These are phyloP conservation scores for Capitulum mitella DNA, from an alignment of 2,888 invertebrate genomes.

Conservation along the genomic window DNA sequence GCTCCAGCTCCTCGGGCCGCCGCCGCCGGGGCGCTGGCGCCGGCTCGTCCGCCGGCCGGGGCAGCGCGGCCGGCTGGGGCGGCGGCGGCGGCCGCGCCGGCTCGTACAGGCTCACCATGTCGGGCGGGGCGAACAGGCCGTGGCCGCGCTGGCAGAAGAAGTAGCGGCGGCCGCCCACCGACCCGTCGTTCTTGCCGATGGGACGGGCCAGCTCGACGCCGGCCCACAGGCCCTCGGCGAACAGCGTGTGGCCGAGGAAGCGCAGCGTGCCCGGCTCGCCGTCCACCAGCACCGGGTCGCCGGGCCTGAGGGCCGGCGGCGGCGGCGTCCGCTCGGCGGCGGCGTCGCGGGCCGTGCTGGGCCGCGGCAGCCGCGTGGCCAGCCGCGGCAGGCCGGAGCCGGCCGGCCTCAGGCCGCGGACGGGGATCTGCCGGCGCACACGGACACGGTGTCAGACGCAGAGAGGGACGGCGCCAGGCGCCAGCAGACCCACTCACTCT, in stretches of 20 bases:
- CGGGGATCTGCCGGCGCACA: not conserved
- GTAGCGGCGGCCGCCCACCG: conserved; percentile 46
- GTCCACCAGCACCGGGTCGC: not conserved
- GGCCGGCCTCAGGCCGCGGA: not conserved
- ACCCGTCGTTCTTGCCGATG: conserved; percentile 37
- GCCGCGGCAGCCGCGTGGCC: not conserved
- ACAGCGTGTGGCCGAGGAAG: conserved; percentile 35
- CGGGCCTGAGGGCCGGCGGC: not conserved
- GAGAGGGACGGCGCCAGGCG: too few species aligned
- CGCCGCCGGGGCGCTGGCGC: not conserved
- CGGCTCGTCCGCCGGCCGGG: not conserved
- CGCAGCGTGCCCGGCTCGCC: conserved; percentile 32
- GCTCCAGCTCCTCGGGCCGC: not conserved
- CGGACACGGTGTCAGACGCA: not conserved
- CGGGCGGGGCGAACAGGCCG: conserved; percentile 57
- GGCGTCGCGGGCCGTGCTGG: not conserved
- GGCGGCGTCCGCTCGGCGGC: not conserved
- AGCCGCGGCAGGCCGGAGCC: not conserved
- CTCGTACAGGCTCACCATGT: conserved; percentile 44
- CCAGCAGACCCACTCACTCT: too few species aligned
- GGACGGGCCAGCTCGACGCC: conserved; percentile 36
- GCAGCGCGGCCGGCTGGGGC: not conserved
- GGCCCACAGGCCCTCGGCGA: conserved; percentile 36
- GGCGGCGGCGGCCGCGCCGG: not conserved
- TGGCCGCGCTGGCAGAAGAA: conserved; percentile 53